Base-by-base conservation (phyloP, 2,797 vertebrate species). In the Acanthurus tractus region DNA sequence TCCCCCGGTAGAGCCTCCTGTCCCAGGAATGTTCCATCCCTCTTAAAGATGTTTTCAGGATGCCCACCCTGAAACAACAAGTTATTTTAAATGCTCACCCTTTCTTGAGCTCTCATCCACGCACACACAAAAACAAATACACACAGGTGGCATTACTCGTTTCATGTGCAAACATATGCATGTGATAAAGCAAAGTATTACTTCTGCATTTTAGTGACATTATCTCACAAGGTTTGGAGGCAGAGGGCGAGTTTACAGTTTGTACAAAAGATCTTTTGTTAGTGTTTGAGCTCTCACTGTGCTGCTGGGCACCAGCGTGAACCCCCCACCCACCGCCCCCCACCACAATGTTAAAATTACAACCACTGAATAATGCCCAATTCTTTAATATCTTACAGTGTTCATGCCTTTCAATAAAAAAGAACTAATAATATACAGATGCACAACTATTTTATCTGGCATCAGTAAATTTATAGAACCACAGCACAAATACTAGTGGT, bases 151-250 rank as follows among this genome's bases (percentile, higher is more conserved):
- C 62, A 46, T 88, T 78, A 70, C 85, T 80, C 34, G 29, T 13
- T 67, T 81, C 53, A 79, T 64, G 81, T 38, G 6, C 65, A 76
- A 44, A 64, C 61, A 52, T 6, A 56, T 6, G 48, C 76, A 69
- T 73, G 57, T 74, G 76, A 86, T 65, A 57, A 78, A 36, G 74
- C 58, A 69, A 59, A 73, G 63, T 46, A 77, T 83, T 82, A 76
- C 82, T 84, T 87, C 81, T 75, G 42, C 10, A 69, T 86, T 86
- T 87, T 0, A n/a, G 73, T 92, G 90, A 92, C 87, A 77, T 89
- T 84, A 83, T 86, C 85, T 92, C 92, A 91, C 91, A 90, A 84
- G 88, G 79, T 90, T 76, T 88, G 70, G 71, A 92, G 85, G 87
- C 76, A 82, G 81, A 84, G 75, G 81, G 78, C 76, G 46, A 84